Conservation (phyloP, 2,797 vertebrate genomes). For the Neoniphon sammara region DNA sequence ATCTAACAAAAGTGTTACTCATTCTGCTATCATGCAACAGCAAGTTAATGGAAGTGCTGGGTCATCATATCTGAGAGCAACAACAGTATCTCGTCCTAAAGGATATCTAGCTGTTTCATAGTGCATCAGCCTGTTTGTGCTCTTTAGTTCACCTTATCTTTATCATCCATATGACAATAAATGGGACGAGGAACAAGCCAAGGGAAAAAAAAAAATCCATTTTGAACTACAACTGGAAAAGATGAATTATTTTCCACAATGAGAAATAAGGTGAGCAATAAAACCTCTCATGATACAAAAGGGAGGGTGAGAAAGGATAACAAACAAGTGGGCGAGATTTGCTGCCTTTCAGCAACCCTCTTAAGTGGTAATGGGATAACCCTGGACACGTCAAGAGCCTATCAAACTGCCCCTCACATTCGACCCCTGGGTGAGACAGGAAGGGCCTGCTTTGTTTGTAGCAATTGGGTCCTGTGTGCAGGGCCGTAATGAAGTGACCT, state of each 20-base stretch:
- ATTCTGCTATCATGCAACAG: background rate
- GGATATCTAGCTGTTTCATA: background rate
- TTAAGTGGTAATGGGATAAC: slow-evolving; percentile 99
- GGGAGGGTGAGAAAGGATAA: slow-evolving; percentile 85
- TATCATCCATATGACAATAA: slow-evolving; percentile 37
- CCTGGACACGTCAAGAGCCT: slow-evolving; percentile 96
- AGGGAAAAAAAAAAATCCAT: slow-evolving; percentile 71
- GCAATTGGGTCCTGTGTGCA: slow-evolving; percentile 94
- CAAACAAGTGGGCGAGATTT: slow-evolving; percentile 94
- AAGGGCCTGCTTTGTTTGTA: slow-evolving; percentile 95
- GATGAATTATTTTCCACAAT: slow-evolving; percentile 91
- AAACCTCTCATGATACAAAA: slow-evolving; percentile 88
- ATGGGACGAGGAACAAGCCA: slow-evolving; percentile 22
- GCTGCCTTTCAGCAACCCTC: slow-evolving; percentile 98
- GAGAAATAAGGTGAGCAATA: slow-evolving; percentile 88
- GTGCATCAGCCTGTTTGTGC: background rate
- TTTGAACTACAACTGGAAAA: slow-evolving; percentile 86
- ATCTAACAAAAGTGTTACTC: background rate
- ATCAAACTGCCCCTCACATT: slow-evolving; percentile 99
- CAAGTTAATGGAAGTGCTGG: background rate
- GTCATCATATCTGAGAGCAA: background rate
- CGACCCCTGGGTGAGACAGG: slow-evolving; percentile 97
- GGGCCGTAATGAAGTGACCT: slow-evolving; percentile 99
- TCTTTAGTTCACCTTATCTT: slow-evolving; percentile 40
- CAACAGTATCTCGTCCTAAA: background rate